Evolutionary conservation across 2,113 vertebrate species (phyloP), one percentile per base, ranked within the genome.

Genomic region (Rhea pennata): DNA sequence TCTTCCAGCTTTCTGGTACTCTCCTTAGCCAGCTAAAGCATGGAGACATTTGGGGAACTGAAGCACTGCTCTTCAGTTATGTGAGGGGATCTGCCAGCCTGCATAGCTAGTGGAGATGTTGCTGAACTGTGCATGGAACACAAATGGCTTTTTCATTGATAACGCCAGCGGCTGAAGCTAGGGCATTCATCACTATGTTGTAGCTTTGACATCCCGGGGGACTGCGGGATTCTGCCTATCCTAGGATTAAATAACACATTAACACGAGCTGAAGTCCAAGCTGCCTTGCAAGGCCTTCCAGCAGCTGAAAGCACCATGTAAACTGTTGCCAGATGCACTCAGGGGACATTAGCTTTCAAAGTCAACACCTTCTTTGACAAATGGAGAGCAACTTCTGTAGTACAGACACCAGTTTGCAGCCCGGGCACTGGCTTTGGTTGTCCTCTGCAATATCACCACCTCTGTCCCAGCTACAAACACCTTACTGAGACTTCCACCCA

Each of bases 61-160:
- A 59, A 59, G 27, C 56, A 59, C 56, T 20, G 56, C 19, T 33
- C 8, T 59, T 59, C 17, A 4, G 29, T 19, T 59, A 33, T 33
- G 56, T 59, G 29, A 59, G 31, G 56, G 56, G 19, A 59, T 59
- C 31, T 59, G 29, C 19, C 29, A 16, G 31, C 56, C 56, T 59
- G 56, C 33, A 16, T 59, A 59, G 16, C 31, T 59, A 59, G 56
- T 33, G 31, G 29, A 59, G 56, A 33, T 59, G 56, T 33, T 59
- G 56, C 56, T 19, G 29, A 59, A 75, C 73, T 73, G 50, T 21
- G 42, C 58, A 26, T 6, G 20, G 89, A 92, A 77, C 51, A 95
- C n/a, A 95, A 97, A 87, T 59, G 70, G 24, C n/a, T 96, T 97
- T 92, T 91, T 69, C 93, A 89, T 29, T 87, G 73, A 75, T 48